A percentile compares a stretch with the other conserved stretches of the same genome.
Evolutionary conservation across 2,888 invertebrate species (phyloP).

Genomic region (Yponomeuta plumbellus): DNA sequence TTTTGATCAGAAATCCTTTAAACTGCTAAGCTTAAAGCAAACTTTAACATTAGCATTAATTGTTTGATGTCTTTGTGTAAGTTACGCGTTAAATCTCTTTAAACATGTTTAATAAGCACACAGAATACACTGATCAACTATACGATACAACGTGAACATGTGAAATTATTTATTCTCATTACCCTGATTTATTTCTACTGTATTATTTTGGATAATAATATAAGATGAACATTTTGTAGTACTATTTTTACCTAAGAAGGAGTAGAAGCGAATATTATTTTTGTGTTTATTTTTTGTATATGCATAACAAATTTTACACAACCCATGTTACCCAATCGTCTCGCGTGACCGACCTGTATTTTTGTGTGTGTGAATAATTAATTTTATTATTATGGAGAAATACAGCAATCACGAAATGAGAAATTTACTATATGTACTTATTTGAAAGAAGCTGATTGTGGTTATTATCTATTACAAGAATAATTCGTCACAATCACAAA

Average conservation of each 20-base stretch:
- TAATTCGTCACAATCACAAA: constrained; percentile 33
- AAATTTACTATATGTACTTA: background rate
- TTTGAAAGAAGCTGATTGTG: background rate
- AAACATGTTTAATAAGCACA: constrained; percentile 27
- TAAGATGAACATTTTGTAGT: constrained; percentile 33
- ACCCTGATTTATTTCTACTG: constrained; percentile 55
- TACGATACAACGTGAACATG: constrained; percentile 31
- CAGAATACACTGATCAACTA: constrained; percentile 37
- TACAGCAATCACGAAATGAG: background rate
- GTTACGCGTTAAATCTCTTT: constrained; percentile 18
- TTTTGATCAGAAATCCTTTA: background rate
- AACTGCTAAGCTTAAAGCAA: background rate
- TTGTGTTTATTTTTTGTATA: constrained; percentile 53
- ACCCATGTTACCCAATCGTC: constrained; percentile 66
- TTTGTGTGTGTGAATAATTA: background rate
- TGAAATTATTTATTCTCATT: constrained; percentile 39
- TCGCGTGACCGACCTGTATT: constrained; percentile 45
- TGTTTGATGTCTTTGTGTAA: background rate
- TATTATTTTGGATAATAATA: constrained; percentile 35
- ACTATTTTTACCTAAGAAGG: constrained; percentile 40
- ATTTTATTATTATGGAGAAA: background rate
- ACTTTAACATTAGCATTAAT: background rate
- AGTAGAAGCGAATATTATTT: constrained; percentile 47
- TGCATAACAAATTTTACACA: constrained; percentile 66
- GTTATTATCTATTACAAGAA: background rate